Evolutionary conservation across 2,797 vertebrate genomes (phyloP).

Genomic region (Melanotaenia trifasciata): DNA sequence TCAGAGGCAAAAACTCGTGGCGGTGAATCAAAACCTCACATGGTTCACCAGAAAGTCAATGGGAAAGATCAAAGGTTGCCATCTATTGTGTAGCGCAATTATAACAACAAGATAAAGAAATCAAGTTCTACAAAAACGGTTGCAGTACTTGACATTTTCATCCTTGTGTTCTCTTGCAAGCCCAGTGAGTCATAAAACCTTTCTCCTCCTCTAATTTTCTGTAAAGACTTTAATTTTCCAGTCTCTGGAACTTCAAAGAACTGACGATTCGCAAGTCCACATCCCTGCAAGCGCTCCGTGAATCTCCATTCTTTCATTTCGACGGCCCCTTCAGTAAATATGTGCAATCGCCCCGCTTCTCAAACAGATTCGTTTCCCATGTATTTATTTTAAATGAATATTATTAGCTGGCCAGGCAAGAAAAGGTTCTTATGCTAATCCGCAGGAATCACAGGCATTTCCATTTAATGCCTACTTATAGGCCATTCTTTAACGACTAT

Average conservation of each 20-base stretch:
- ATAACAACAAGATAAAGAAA: conserved; percentile 42
- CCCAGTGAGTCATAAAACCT: conserved; percentile 57
- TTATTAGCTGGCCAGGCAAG: conserved; percentile 87
- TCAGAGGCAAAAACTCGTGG: conserved; percentile 23
- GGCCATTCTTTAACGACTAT: conserved; percentile 86
- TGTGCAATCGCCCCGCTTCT: conserved; percentile 80
- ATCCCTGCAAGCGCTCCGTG: conserved; percentile 78
- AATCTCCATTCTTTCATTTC: conserved; percentile 80
- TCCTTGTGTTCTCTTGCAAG: conserved; percentile 47
- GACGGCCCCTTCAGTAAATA: conserved; percentile 82
- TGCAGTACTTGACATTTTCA: conserved; percentile 55
- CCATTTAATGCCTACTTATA: conserved; percentile 82
- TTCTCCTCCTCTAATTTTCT: conserved; percentile 78
- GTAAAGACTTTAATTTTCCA: conserved; percentile 85
- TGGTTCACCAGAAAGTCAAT: conserved; percentile 19
- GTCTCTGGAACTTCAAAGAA: conserved; percentile 81
- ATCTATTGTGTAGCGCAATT: conserved; percentile 21
- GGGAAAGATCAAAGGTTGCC: conserved; percentile 40
- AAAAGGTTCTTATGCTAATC: conserved; percentile 88
- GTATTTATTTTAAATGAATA: conserved; percentile 85
- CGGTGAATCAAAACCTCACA: conserved; percentile 9
- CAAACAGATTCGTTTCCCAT: conserved; percentile 74
- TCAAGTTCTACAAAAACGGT: conserved; percentile 18
- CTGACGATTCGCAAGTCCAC: conserved; percentile 73
- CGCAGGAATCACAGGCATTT: conserved; percentile 86